Base-by-base conservation (phyloP, 2,888 invertebrate genomes). In the Calameuta filiformis region DNA sequence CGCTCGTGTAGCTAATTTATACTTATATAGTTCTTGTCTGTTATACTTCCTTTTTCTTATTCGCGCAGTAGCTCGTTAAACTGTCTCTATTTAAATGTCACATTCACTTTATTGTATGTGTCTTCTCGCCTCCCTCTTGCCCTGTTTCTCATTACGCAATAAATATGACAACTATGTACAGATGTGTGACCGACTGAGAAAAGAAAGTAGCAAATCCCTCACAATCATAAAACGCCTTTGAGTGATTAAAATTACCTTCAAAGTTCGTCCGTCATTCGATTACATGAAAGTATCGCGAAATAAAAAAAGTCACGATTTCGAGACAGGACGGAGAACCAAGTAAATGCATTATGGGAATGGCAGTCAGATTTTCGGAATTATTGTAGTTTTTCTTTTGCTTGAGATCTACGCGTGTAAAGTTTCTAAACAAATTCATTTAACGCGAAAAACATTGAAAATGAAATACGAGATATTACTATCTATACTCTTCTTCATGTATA, bases 81-180 rank as follows among this genome's bases (percentile, higher is more conserved):
- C 56, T 23, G 56, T 56, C 56, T 9, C 56, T 40, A 40, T 40
- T 40, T 40, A 40, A 40, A 15, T 40, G 15, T 6, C 40, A 40
- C 40, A 40, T 40, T 40, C 40, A 40, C 6, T 23, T 56, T 56
- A 56, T 68, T 75, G 69, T 56, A 76, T 77, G 73, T 40, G 75
- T 77, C 73, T 73, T 56, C 40, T 78, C 30, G 37, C 33, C 12
- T 40, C 73, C 73, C 12, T 73, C 75, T 69, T 75, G 76, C 77
- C 37, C 68, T 80, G 23, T 56, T 56, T 56, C 15, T 56, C 56
- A 56, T 56, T 23, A 56, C 56, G 15, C 84, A 89, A 91, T 91
- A 91, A 90, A 91, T 90, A 90, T 91, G 91, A 91, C 91, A 91
- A 89, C 83, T 91, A 91, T 91, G 85, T 91, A 91, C 91, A 91